Evolutionary conservation across 2,888 invertebrate genomes (phyloP).

Genomic region (Drosophila infuscata): DNA sequence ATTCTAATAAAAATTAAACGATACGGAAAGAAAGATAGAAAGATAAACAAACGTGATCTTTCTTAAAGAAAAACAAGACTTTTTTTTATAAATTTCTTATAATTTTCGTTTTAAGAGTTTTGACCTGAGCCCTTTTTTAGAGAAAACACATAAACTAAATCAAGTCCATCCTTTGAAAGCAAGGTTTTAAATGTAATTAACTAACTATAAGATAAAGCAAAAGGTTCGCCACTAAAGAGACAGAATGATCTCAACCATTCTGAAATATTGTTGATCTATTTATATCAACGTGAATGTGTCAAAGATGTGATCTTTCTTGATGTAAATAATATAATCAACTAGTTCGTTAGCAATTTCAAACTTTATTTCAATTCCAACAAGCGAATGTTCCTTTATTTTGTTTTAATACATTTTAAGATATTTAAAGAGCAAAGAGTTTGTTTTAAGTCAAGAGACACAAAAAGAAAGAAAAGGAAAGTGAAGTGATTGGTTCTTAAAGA

Average conservation of each 20-base stretch:
- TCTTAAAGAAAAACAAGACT: constrained; percentile 43
- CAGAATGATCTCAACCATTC: neutral
- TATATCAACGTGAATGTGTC: neutral
- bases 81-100: constrained; percentile 4
- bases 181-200: neutral
- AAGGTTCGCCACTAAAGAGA: neutral
- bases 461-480: neutral
- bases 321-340: neutral
- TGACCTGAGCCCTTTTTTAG: neutral
- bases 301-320: neutral
- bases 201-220: neutral
- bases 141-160: neutral
- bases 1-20: neutral
- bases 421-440: neutral
- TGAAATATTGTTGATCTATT: neutral
- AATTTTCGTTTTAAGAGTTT: neutral
- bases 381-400: neutral
- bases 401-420: neutral
- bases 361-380: neutral
- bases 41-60: constrained; percentile 35
- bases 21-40: constrained; percentile 10
- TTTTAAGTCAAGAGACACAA: neutral
- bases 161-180: neutral
- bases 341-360: neutral
- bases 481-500: constrained; percentile 8